phyloP scores from a whole-genome alignment of 2,113 vertebrate species.

The Erythrolamprus reginae region DNA sequence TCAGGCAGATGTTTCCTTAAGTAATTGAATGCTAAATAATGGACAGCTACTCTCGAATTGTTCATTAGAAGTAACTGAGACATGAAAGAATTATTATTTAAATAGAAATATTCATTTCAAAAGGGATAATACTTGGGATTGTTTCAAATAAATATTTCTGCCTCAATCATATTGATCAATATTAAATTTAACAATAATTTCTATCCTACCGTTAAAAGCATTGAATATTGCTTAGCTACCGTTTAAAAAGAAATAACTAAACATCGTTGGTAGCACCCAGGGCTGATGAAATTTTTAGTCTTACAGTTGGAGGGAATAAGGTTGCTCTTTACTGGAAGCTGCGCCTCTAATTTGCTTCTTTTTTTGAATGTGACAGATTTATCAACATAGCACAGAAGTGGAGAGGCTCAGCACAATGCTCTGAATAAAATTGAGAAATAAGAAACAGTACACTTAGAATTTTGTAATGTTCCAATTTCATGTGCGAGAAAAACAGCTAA shows the following conservation, averaged over 20 bases:
- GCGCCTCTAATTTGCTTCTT: not conserved
- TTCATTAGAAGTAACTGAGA: conserved; percentile 26
- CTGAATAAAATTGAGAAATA: not conserved
- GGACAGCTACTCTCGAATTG: conserved; percentile 6
- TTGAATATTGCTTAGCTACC: not conserved
- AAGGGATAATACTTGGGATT: conserved; percentile 15
- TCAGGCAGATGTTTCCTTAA: not conserved
- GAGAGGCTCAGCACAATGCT: not conserved
- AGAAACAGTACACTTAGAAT: not conserved
- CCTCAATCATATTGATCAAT: not conserved
- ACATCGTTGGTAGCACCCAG: not conserved
- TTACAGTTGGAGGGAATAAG: not conserved
- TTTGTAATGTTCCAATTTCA: not conserved
- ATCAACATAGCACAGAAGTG: not conserved
- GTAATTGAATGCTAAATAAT: conserved; percentile 20
- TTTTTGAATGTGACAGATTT: not conserved
- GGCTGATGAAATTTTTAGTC: not conserved
- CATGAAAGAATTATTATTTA: conserved; percentile 22
- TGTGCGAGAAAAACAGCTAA: not conserved
- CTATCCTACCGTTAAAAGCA: conserved; percentile 17
- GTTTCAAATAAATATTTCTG: not conserved
- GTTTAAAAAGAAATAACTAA: not conserved
- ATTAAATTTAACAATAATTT: not conserved
- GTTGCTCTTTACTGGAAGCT: not conserved
- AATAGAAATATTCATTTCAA: not conserved